Conservation (phyloP, 2,888 invertebrate species). For the Melolontha melolontha region DNA sequence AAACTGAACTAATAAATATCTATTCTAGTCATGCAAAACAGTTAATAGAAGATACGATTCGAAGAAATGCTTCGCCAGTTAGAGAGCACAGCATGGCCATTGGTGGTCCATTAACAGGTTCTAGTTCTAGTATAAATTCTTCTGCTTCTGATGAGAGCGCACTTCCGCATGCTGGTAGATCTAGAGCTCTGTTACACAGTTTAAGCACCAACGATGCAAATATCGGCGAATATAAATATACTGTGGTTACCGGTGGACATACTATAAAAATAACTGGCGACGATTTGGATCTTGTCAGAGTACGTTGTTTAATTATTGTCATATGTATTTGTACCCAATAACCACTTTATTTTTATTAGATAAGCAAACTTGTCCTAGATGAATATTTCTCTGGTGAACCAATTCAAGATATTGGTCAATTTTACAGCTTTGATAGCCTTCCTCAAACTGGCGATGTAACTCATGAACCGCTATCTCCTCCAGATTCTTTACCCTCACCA, state of each 20-base stretch:
- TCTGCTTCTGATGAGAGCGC: slow-evolving; percentile 76
- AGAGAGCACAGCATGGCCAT: slow-evolving; percentile 73
- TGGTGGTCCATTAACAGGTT: slow-evolving; percentile 73
- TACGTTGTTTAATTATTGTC: slow-evolving; percentile 62
- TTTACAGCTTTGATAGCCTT: slow-evolving; percentile 64
- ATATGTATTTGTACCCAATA: slow-evolving; percentile 2
- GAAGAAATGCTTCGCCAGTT: slow-evolving; percentile 93
- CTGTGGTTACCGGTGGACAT: slow-evolving; percentile 83
- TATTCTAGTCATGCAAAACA: slow-evolving; percentile 86
- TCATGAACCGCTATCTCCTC: slow-evolving; percentile 59
- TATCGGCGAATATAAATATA: slow-evolving; percentile 89
- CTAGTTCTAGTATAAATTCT: slow-evolving; percentile 84
- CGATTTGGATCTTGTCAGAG: slow-evolving; percentile 87
- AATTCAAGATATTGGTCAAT: slow-evolving; percentile 62
- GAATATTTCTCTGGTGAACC: slow-evolving; percentile 78
- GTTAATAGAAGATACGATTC: slow-evolving; percentile 94
- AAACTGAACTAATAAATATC: too few relatives aligned
- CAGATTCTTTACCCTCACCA: slow-evolving; percentile 59
- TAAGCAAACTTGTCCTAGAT: slow-evolving; percentile 88
- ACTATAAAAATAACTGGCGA: slow-evolving; percentile 88
- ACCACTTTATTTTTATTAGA: slow-evolving; percentile 67
- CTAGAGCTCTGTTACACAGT: slow-evolving; percentile 79
- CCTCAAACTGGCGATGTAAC: slow-evolving; percentile 55
- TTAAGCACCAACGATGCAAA: slow-evolving; percentile 86
- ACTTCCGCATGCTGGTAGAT: slow-evolving; percentile 67